These are phyloP conservation scores for Drosophila baimaii DNA, from an alignment of 1,140 invertebrate species.

Conservation along the genomic window DNA sequence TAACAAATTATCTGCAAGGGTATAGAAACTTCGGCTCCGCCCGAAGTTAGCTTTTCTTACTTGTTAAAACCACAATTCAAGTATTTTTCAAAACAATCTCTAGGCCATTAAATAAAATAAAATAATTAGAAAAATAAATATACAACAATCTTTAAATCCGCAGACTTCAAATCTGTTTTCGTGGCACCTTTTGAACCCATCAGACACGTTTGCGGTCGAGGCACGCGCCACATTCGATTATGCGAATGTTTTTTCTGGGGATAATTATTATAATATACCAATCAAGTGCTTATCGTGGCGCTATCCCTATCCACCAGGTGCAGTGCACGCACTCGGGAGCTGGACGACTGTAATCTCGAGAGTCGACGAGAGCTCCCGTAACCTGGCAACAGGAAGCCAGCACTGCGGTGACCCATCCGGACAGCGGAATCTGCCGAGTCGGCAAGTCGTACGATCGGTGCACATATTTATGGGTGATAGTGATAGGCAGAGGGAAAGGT, in stretches of 20 bases:
- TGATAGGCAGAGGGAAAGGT: conserved; percentile 22
- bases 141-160: neutral
- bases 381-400: conserved; percentile 46
- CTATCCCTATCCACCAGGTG: conserved; percentile 11
- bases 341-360: conserved; percentile 35
- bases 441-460: conserved; percentile 34
- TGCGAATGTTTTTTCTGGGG: conserved; percentile 19
- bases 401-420: conserved; percentile 1
- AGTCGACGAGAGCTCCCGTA: conserved; percentile 16
- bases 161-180: conserved; percentile 12
- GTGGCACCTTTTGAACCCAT: conserved; percentile 7
- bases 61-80: neutral
- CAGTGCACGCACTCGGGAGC: conserved; percentile 34
- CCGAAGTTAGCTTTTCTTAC: too few relatives aligned
- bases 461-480: conserved; percentile 21
- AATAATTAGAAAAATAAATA: too few relatives aligned
- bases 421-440: conserved; percentile 13
- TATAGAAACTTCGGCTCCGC: too few relatives aligned
- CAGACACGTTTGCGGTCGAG: conserved; percentile 19
- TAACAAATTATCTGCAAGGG: too few relatives aligned
- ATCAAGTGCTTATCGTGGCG: conserved; percentile 30
- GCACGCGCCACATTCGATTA: conserved; percentile 31
- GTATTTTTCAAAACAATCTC: neutral
- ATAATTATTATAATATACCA: neutral
- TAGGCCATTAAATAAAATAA: neutral